These are phyloP conservation scores for Arothron firmamentum DNA, from an alignment of 2,113 vertebrate species.

Conservation along the genomic window DNA sequence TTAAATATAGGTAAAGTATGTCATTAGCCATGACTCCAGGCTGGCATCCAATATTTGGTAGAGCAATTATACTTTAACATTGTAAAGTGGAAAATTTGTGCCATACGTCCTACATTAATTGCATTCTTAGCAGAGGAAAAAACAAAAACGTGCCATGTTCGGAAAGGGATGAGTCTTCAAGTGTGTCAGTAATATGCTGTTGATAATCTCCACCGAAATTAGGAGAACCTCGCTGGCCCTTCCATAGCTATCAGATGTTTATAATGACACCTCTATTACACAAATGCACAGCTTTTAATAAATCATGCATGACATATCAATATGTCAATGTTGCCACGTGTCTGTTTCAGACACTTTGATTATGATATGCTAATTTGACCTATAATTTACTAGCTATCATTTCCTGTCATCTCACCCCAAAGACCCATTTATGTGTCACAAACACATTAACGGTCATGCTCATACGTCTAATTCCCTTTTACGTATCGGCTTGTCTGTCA, in stretches of 20 bases:
- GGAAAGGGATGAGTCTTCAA: constrained; percentile 11
- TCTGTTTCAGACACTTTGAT: constrained; percentile 45
- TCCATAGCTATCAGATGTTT: constrained; percentile 20
- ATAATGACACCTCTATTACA: constrained; percentile 42
- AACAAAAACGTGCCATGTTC: neutral
- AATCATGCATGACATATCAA: constrained; percentile 48
- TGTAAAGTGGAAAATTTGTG: no score
- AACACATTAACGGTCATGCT: neutral
- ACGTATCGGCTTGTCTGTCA: constrained; percentile 30
- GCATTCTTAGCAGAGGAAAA: no score
- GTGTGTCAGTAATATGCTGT: constrained; percentile 9
- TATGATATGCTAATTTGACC: constrained; percentile 67
- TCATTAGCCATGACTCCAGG: no score
- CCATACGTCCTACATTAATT: no score
- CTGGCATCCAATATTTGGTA: no score
- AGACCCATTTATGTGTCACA: no score
- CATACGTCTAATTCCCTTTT: constrained; percentile 19
- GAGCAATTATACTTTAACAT: no score
- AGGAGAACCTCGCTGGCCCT: constrained; percentile 22
- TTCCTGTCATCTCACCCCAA: constrained; percentile 18
- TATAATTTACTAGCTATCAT: constrained; percentile 55
- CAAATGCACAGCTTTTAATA: constrained; percentile 14
- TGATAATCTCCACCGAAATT: constrained; percentile 40
- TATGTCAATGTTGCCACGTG: constrained; percentile 25
- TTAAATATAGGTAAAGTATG: no score